Percentiles rank a stretch among this genome's conserved stretches.
These are phyloP conservation scores for Podarcis siculus DNA, from an alignment of 2,797 vertebrate genomes.

Conservation along the genomic window DNA sequence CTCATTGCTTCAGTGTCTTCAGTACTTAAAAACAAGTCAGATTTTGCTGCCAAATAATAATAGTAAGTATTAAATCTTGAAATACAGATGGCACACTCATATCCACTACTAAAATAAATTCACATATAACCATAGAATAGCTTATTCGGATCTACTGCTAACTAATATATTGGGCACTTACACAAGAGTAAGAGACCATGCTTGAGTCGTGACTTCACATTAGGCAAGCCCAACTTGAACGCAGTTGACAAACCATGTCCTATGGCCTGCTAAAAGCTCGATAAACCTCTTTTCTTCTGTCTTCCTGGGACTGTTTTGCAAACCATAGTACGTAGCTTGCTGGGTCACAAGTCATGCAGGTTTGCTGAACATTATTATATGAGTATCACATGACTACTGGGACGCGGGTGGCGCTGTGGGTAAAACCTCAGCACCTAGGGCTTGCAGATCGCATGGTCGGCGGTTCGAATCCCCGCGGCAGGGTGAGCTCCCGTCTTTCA, in stretches of 20 bases:
- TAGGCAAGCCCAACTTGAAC: not conserved
- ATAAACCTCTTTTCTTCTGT: not conserved
- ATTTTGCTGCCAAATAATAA: not conserved
- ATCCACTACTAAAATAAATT: conserved; percentile 6
- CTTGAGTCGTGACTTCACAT: not conserved
- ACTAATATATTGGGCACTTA: not conserved
- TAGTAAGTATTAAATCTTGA: not conserved
- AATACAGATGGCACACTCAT: not conserved
- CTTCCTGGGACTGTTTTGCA: not conserved
- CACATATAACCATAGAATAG: not conserved
- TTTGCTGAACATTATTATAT: not conserved
- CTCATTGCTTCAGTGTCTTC: not conserved
- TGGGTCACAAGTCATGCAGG: not conserved
- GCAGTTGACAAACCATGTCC: not conserved
- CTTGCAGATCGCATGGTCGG: too few species aligned
- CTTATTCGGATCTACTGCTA: not conserved
- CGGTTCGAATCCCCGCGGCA: too few species aligned
- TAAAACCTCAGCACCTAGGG: too few species aligned
- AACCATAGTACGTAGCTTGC: too few species aligned
- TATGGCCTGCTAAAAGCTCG: not conserved
- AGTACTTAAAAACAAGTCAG: not conserved
- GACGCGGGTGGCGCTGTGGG: too few species aligned
- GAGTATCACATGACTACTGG: not conserved
- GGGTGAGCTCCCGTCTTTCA: too few species aligned
- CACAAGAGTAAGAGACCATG: not conserved